Base-by-base conservation (phyloP, 2,797 vertebrate species). In the Channa striata region DNA sequence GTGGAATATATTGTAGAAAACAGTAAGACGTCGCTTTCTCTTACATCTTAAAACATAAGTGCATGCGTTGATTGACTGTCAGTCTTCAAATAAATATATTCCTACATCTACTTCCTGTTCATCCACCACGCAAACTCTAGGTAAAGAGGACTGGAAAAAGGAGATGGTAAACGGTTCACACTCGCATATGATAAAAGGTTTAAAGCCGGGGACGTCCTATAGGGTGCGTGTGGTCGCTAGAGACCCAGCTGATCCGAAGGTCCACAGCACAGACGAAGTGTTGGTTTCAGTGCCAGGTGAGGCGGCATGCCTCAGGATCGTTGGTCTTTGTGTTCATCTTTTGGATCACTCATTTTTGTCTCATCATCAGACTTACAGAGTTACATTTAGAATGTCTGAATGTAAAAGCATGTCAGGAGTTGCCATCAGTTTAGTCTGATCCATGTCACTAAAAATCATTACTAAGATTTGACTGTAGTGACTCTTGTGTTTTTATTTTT, bases 1-100 rank as follows among this genome's bases (percentile, higher is more conserved):
- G 92, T 98, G 96, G 96, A 99, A 92, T 98, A 98, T 95, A 93
- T 93, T 91, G 92, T 97, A 94, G 96, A 96, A 90, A 95, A 97
- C 96, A 98, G 96, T 99, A 98, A 99, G 97, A 93, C 88, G 59
- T 72, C 17, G 37, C 46, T 73, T 80, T 77, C 47, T 76, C 53
- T 81, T 70, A 64, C 21, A 60, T 65, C 53, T 78, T 21, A 46
- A 59, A 69, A 37, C 52, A 65, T 4, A 2, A 53, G 36, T 69
- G 63, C 52, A 75, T 78, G 53, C 33, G 42, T 48, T 25, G 9
- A 49, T 47, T 21, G 9, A 47, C n/a, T 63, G 20, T 42, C 44
- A 4, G 19, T 19, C 23, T 47, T 60, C 5, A 60, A 56, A 36
- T 46, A 11, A 37, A 39, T 23, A 33, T 68, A 52, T 68, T 37